These are phyloP conservation scores for Pogonognathellus flavescens DNA, from an alignment of 1,140 invertebrate genomes.

Conservation along the genomic window DNA sequence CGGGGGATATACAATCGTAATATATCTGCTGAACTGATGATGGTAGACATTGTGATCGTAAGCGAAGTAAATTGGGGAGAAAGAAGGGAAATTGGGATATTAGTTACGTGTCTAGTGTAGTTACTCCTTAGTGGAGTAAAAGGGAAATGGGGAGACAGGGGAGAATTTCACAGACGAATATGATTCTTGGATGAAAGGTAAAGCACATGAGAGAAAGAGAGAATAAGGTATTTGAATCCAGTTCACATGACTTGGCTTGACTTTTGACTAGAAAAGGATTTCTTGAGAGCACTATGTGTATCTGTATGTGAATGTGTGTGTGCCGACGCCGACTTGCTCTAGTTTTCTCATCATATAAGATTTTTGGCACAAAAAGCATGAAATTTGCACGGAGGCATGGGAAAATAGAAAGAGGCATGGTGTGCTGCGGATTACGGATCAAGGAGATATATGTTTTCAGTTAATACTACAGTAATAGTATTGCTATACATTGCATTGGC, in stretches of 20 bases:
- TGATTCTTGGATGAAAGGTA: conserved; percentile 26
- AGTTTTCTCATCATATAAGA: conserved; percentile 25
- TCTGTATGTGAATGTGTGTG: too few species aligned
- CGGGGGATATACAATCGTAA: too few species aligned
- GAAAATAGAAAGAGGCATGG: not conserved
- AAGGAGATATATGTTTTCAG: not conserved
- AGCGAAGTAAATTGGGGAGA: too few species aligned
- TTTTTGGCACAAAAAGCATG: conserved; percentile 39
- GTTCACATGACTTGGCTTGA: conserved; percentile 34
- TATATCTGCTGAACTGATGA: too few species aligned
- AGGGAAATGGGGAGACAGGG: not conserved
- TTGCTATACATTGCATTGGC: not conserved
- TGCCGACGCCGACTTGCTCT: not conserved
- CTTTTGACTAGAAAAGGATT: conserved; percentile 27
- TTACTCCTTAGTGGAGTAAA: not conserved
- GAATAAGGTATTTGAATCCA: conserved; percentile 20
- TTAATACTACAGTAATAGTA: not conserved
- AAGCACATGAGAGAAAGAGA: not conserved
- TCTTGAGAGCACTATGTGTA: not conserved
- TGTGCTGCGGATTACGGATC: conserved; percentile 11
- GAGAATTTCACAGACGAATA: conserved; percentile 8
- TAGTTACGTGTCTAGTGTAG: too few species aligned
- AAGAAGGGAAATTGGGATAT: too few species aligned
- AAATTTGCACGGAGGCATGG: conserved; percentile 34
- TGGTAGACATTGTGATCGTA: too few species aligned